A percentile compares a stretch with the other conserved stretches of the same genome.
phyloP scores from a whole-genome alignment of 2,797 vertebrate species.

The Falco novaeseelandiae region DNA sequence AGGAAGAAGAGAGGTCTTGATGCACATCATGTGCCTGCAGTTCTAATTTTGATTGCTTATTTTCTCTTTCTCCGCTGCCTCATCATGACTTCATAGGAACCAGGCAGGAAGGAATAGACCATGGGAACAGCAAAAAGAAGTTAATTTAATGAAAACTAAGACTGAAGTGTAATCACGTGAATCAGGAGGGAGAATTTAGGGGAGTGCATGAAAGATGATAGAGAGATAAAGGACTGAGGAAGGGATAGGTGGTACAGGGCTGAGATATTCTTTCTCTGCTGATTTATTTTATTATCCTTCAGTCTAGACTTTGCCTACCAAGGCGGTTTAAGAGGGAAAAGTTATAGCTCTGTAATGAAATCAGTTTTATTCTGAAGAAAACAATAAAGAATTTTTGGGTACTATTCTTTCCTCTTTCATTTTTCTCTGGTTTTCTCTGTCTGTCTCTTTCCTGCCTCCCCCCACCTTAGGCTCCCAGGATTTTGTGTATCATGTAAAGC shows the following conservation, averaged over 20 bases:
- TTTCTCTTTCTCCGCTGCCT: slow-evolving; percentile 4
- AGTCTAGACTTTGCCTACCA: neutral
- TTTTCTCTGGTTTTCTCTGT: neutral
- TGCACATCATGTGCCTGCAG: neutral
- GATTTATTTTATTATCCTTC: neutral
- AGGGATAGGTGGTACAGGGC: neutral
- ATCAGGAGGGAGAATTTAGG: neutral
- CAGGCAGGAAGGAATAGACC: slow-evolving; percentile 18
- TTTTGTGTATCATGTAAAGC: neutral
- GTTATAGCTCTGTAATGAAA: neutral
- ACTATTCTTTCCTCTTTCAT: neutral
- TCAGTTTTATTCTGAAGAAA: neutral
- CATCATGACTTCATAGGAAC: neutral
- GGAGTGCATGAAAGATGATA: neutral
- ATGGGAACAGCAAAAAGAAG: slow-evolving; percentile 8
- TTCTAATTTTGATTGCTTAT: slow-evolving; percentile 39
- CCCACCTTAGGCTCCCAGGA: neutral
- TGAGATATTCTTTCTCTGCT: neutral
- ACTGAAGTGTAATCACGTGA: neutral
- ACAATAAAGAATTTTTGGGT: neutral
- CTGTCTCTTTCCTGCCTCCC: neutral
- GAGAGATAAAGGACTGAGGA: neutral
- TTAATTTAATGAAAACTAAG: neutral
- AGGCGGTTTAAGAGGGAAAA: neutral
- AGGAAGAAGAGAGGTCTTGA: neutral